Evolutionary conservation across 2,113 vertebrate species (phyloP), one percentile per base, ranked within the genome.

Genomic region (Orycteropus afer): DNA sequence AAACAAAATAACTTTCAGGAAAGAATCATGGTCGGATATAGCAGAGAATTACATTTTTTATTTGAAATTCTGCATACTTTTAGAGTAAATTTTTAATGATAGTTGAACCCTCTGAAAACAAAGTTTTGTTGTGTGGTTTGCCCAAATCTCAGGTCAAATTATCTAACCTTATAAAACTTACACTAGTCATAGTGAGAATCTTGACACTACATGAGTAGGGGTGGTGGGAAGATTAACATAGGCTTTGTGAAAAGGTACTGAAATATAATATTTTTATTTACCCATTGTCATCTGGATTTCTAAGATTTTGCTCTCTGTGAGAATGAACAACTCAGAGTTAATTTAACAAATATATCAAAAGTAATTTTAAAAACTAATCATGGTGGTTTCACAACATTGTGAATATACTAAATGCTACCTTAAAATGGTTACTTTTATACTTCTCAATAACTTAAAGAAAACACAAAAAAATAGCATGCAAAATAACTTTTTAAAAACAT

Each of bases 71-170:
- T 90, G 61, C 92, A 32, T 89, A 32, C 0, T 89, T 81, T 49
- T 59, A 82, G 51, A 17, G 51, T 71, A 59, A 82, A 81, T 73
- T 73, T 81, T 89, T 82, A 94, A 86, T 78, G 32, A 94, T 12
- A 78, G 34, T 15, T 51, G 27, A 81, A 86, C 59, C 20, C 23
- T 81, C 13, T 76, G 23, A 51, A 92, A 90, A 57, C 34, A 61
- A 85, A 92, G 53, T 63, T 51, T 14, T 76, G 73, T 87, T 67
- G 90, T n/a, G 12, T 42, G 14, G 34, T n/a, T 89, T 47, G 7
- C n/a, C 25, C 77, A 82, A 94, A 32, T 29, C 22, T 45, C 34
- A 71, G 27, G 37, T 86, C 65, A 94, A 77, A 92, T 77, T 71
- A 82, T 49, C 34, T 61, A 88, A 23, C 1, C 8, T 37, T n/a